These are phyloP conservation scores for Drosophila teissieri DNA, from an alignment of 1,140 invertebrate species.

Conservation along the genomic window DNA sequence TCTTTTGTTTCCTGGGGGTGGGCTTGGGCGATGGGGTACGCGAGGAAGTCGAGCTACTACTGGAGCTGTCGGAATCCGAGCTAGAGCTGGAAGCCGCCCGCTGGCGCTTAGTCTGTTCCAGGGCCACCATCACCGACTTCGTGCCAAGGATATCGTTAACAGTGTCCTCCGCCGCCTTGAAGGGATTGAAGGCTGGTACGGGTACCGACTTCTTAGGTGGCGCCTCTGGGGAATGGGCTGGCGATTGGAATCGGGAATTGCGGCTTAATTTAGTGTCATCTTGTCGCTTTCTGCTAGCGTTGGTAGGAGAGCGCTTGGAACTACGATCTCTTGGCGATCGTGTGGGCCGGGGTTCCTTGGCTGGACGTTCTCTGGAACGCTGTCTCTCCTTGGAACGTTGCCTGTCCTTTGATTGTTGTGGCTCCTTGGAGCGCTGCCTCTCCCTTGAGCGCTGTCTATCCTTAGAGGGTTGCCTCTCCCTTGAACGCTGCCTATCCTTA, in stretches of 20 bases:
- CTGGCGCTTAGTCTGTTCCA: slow-evolving; percentile 68
- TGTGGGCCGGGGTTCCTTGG: slow-evolving; percentile 11
- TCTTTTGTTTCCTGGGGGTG: slow-evolving; percentile 50
- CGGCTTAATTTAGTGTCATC: slow-evolving; percentile 42
- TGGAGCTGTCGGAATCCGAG: slow-evolving; percentile 54
- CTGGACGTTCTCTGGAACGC: slow-evolving; percentile 2
- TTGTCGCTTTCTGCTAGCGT: slow-evolving; percentile 8
- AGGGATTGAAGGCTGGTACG: slow-evolving; percentile 64
- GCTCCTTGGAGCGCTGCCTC: slow-evolving; percentile 23
- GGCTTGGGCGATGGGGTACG: slow-evolving; percentile 54
- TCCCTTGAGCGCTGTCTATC: slow-evolving; percentile 21
- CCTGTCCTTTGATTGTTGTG: slow-evolving; percentile 23
- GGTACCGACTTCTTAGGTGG: slow-evolving; percentile 37
- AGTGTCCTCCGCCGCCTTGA: slow-evolving; percentile 72
- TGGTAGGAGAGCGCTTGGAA: slow-evolving; percentile 30
- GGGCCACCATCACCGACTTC: slow-evolving; percentile 68
- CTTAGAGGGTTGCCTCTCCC: slow-evolving; percentile 22
- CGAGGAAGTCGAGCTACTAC: slow-evolving; percentile 36
- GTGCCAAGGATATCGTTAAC: slow-evolving; percentile 73
- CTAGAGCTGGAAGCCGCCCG: slow-evolving; percentile 55
- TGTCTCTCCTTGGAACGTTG: slow-evolving; percentile 31
- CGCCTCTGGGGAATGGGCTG: slow-evolving; percentile 42
- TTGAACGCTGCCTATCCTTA: slow-evolving; percentile 15
- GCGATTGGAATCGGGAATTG: slow-evolving; percentile 23
- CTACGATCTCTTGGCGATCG: slow-evolving; percentile 40